phyloP scores from a whole-genome alignment of 1,140 invertebrate genomes.

The Drosophila lacteicornis region DNA sequence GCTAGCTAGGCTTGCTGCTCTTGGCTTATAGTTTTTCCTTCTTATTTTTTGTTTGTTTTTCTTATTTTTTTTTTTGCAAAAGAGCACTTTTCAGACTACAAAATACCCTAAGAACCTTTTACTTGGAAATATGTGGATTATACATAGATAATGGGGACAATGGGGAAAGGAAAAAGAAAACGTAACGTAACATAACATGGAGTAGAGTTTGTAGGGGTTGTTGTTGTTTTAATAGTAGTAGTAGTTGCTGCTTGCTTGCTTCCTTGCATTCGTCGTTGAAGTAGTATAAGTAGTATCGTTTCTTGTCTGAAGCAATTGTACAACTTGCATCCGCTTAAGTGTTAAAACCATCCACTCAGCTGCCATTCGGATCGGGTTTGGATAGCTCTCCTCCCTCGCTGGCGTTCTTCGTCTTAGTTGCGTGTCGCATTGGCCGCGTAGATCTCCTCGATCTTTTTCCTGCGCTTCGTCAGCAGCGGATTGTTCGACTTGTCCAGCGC shows the following conservation, averaged over 20 bases:
- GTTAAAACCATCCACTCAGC: constrained; percentile 7
- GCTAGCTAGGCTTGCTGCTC: constrained; percentile 43
- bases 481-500: constrained; percentile 96
- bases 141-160: constrained; percentile 48
- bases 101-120: constrained; percentile 73
- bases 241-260: neutral
- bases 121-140: constrained; percentile 66
- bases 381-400: neutral
- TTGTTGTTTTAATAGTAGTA: constrained; percentile 35
- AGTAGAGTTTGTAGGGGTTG: constrained; percentile 37
- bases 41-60: constrained; percentile 10
- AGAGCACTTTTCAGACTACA: constrained; percentile 66
- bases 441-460: constrained; percentile 87
- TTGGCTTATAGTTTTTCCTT: constrained; percentile 20
- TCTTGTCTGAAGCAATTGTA: constrained; percentile 39
- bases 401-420: constrained; percentile 11
- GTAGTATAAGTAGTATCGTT: constrained; percentile 29
- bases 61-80: constrained; percentile 35
- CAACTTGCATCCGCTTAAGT: constrained; percentile 47
- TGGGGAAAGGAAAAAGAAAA: constrained; percentile 39
- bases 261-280: constrained; percentile 9
- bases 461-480: constrained; percentile 94
- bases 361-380: neutral
- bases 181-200: constrained; percentile 39
- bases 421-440: constrained; percentile 41